A percentile compares a stretch with the other conserved stretches of the same genome.
Evolutionary conservation across 2,797 vertebrate species (phyloP).

Genomic region (Hydrolagus colliei): DNA sequence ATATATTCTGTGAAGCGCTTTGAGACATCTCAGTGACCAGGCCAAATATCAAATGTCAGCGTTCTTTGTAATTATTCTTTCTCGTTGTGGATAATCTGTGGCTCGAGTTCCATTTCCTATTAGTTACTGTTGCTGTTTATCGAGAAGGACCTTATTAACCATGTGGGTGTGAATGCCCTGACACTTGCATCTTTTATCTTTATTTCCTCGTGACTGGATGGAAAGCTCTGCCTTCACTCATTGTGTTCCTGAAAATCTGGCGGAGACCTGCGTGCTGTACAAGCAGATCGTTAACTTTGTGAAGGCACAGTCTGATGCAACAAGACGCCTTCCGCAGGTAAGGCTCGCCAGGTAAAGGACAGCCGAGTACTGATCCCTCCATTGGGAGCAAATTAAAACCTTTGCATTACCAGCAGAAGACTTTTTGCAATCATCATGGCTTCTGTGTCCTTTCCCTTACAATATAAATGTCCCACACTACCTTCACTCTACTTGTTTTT

Average conservation of each 20-base stretch:
- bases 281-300: slow-evolving; percentile 52
- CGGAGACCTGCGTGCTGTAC: slow-evolving; percentile 49
- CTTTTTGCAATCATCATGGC: not conserved
- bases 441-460: not conserved
- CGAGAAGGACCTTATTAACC: slow-evolving; percentile 37
- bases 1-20: no score
- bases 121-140: not conserved
- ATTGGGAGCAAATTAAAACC: not conserved
- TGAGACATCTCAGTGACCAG: no score
- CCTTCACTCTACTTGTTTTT: not conserved
- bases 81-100: no score
- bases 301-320: slow-evolving; percentile 35
- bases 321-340: slow-evolving; percentile 29
- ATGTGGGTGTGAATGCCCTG: slow-evolving; percentile 44
- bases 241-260: slow-evolving; percentile 43
- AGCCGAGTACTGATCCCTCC: not conserved
- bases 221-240: slow-evolving; percentile 43
- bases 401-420: not conserved
- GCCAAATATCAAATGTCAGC: no score
- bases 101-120: no score
- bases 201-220: slow-evolving; percentile 35
- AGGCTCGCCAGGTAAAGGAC: slow-evolving; percentile 37
- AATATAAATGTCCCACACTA: not conserved
- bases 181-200: not conserved
- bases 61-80: no score